phyloP scores from a whole-genome alignment of 2,113 vertebrate species.

The Daubentonia madagascariensis region DNA sequence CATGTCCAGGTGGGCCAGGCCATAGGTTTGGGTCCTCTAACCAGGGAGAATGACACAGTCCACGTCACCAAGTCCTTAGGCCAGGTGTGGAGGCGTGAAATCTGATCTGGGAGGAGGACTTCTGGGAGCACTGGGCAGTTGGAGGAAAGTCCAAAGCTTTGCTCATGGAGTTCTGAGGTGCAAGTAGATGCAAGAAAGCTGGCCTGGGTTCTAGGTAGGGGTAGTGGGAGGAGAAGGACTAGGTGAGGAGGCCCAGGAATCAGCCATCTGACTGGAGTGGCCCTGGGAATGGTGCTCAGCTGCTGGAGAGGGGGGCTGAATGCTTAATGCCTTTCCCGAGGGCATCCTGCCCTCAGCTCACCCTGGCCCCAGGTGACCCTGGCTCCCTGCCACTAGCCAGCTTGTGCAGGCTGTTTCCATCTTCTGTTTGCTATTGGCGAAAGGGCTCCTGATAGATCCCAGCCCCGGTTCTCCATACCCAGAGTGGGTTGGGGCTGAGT shows the following conservation, averaged over 20 bases:
- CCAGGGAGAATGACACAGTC: not conserved
- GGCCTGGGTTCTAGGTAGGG: not conserved
- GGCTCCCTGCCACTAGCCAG: not conserved
- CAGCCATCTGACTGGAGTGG: not conserved
- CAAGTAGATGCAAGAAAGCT: not conserved
- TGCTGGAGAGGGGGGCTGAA: not conserved
- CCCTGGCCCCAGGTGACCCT: not conserved
- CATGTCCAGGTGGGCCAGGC: not conserved
- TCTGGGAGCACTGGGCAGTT: not conserved
- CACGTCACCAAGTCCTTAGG: not conserved
- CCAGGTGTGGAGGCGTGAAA: not conserved
- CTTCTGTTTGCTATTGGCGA: not conserved
- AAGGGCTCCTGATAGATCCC: too few relatives aligned
- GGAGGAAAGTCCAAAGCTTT: not conserved
- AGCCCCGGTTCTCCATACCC: not conserved
- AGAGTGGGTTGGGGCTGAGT: not conserved
- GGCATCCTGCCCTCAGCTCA: not conserved
- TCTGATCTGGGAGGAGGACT: not conserved
- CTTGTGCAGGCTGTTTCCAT: not conserved
- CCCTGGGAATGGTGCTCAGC: not conserved
- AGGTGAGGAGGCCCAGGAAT: not conserved
- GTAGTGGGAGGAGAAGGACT: too few relatives aligned
- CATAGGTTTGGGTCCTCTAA: not conserved
- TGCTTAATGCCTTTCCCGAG: accelerated
- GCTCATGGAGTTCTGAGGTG: not conserved